Base-by-base conservation (phyloP, 2,113 vertebrate species). In the Edolisoma coerulescens region DNA sequence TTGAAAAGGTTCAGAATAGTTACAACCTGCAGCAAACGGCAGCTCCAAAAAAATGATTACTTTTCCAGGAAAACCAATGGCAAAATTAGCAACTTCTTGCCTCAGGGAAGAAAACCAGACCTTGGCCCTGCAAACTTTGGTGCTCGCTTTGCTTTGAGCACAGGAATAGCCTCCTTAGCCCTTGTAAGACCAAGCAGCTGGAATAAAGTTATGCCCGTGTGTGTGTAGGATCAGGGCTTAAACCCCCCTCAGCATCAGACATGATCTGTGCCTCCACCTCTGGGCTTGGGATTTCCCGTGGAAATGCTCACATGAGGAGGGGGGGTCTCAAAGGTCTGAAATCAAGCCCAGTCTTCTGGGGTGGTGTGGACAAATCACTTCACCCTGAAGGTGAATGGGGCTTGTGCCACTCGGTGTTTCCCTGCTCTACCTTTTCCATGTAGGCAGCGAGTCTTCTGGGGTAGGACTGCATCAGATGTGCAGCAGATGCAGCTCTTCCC, bases 381-480 rank as follows among this genome's bases (percentile, higher is more conserved):
- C 5, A 19, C n/a, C 1, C 0, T 79, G 70, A 2, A 1, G n/a
- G 41, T 6, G 7, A 16, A 5, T 5, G 32, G 32, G 33, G 23
- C 39, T 73, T 27, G 20, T 78, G 44, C 12, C 13, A 2, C 74
- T 50, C 1, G 0, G 1, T 35, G 68, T 59, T 76, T 7, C 21
- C 24, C 32, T 6, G 18, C 44, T 64, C 53, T 42, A 35, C 24
- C 28, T 50, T 56, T 24, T 16, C 70, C 21, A 1, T 3, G 3
- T 5, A 19, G 64, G 33, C 42, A 80, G 11, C 0, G 0, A 86
- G 33, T 33, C 18, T 26, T 33, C 11, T 0, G 0, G 60, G 39
- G 6, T 6, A 17, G 54, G 33, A 23, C 56, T 32, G 19, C 44
- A 9, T 18, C 2, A 0, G 18, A 5, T 9, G 47, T 26, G 61